Evolutionary conservation across 2,113 vertebrate genomes (phyloP).

Genomic region (Paracanthobrama guichenoti): DNA sequence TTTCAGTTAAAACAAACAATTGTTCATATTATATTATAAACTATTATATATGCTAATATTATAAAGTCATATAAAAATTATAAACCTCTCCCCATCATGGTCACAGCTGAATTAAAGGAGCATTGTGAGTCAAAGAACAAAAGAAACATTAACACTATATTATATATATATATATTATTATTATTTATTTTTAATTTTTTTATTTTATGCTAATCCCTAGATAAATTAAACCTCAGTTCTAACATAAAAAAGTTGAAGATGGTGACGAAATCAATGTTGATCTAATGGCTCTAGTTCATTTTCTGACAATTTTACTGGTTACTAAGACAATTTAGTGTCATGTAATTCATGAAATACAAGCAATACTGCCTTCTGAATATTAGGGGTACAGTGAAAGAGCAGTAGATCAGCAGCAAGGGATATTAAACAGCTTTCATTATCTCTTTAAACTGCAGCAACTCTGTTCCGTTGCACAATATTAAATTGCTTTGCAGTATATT

Average conservation of each 20-base stretch:
- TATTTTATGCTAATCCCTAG: not conserved
- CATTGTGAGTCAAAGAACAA: too few species aligned
- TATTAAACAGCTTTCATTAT: constrained; percentile 3
- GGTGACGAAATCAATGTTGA: constrained; percentile 37
- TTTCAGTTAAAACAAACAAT: too few species aligned
- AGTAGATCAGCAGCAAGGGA: not conserved
- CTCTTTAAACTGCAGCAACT: not conserved
- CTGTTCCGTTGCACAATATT: constrained; percentile 17
- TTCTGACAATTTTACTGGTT: not conserved
- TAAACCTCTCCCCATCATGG: not conserved
- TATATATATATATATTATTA: too few species aligned
- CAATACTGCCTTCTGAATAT: not conserved
- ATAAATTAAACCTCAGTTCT: constrained; percentile 52
- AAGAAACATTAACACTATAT: not conserved
- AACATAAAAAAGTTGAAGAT: constrained; percentile 7
- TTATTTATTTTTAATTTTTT: too few species aligned
- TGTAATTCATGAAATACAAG: constrained; percentile 16
- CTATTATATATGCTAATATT: too few species aligned
- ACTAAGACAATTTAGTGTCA: constrained; percentile 28
- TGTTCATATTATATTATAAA: too few species aligned
- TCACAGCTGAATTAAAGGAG: not conserved
- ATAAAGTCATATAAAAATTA: not conserved
- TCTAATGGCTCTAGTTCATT: constrained; percentile 29
- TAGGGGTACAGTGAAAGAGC: not conserved
- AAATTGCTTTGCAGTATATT: not conserved